These are phyloP conservation scores for Galbula dea DNA, from an alignment of 2,113 vertebrate species.

Conservation along the genomic window DNA sequence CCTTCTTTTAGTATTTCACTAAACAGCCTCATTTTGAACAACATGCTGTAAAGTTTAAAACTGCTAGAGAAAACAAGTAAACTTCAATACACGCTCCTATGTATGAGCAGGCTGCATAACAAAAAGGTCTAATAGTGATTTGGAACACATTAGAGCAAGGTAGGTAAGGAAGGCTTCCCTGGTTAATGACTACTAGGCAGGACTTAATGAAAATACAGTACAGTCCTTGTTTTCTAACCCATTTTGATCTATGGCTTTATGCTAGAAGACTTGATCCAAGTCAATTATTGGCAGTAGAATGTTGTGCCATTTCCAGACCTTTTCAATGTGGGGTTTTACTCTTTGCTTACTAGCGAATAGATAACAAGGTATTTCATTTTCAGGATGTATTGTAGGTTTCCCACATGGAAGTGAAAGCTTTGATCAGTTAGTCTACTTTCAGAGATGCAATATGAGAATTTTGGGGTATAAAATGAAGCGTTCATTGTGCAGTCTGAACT, in stretches of 20 bases:
- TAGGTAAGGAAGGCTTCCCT: not conserved
- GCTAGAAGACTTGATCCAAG: not conserved
- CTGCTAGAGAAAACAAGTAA: not conserved
- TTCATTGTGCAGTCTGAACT: not conserved
- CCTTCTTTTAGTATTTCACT: not conserved
- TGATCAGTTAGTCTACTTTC: constrained; percentile 15
- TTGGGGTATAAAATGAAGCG: not conserved
- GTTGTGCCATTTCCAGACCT: not conserved
- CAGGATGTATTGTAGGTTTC: not conserved
- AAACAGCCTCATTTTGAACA: not conserved
- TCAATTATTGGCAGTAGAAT: not conserved
- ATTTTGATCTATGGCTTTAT: not conserved
- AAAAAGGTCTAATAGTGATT: not conserved
- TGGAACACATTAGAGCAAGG: not conserved
- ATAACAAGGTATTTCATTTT: not conserved
- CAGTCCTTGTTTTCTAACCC: not conserved
- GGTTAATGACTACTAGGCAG: not conserved
- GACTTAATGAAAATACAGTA: not conserved
- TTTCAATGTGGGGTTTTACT: not conserved
- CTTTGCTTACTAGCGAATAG: not conserved
- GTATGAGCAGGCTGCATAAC: not conserved
- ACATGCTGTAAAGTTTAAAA: not conserved
- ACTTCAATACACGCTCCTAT: not conserved
- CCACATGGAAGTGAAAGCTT: not conserved
- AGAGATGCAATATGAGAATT: not conserved